Evolutionary conservation across 2,888 invertebrate species (phyloP), one percentile per base, ranked within the genome.

Genomic region (Drosophila nigritarsus): DNA sequence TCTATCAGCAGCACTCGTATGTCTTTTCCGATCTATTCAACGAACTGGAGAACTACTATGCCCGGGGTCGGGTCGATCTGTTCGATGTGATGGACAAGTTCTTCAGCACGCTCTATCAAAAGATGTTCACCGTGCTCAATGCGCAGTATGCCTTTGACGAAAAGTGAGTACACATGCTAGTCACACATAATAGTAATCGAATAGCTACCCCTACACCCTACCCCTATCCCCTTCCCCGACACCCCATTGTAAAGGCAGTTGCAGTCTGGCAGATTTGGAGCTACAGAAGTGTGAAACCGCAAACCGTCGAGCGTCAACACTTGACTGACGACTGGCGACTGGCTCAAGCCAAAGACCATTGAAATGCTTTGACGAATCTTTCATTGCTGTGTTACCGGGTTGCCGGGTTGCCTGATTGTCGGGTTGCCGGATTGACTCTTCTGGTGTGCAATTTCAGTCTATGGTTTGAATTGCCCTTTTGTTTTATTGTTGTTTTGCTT

Each of bases 91-190:
- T 99, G 96, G 97, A 99, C 91, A 95, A 95, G 80, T 99, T 99
- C 94, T 99, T 99, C 94, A 96, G 96, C 83, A 96, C 96, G 20
- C 95, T 99, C 42, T 98, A 99, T 93, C 97, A 98, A 94, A 97
- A 97, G 93, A 99, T 99, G 98, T 99, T 99, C 94, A 96, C 96
- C 24, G 98, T 99, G 54, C 95, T 99, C 86, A 98, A 99, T 93
- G 95, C 96, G n/a, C 98, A 98, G 93, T 98, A 98, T 92, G 95
- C 95, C 74, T 98, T 98, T 91, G 96, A 97, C 92, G 96, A 97
- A 75, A 96, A 96, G 95, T 97, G 94, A 95, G 95, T 95, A 71
- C 50, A 60, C 62, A 38, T 9, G n/a, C 2, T 1, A 38, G 18
- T 20, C 50, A n/a, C 38, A 20, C 65, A 60, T 53, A 64, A 29